phyloP scores from a whole-genome alignment of 1,140 invertebrate species.

The Hylyphantes graminicola region DNA sequence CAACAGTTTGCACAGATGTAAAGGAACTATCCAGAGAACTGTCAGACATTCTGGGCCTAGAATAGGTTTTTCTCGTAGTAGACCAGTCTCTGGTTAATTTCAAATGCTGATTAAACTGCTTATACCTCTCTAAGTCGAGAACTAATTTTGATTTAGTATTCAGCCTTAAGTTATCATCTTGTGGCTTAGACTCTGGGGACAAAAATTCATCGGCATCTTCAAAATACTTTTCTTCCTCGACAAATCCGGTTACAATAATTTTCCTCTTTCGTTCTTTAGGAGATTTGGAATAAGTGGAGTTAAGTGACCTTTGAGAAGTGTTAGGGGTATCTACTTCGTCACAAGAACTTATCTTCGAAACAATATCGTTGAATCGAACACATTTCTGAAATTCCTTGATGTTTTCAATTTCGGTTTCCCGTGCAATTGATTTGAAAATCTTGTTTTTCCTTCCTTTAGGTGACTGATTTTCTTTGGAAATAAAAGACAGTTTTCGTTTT shows the following conservation, averaged over 20 bases:
- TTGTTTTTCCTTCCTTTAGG: background rate
- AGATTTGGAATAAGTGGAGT: background rate
- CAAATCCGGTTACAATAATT: constrained; percentile 19
- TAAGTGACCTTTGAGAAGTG: background rate
- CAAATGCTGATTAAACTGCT: constrained; percentile 31
- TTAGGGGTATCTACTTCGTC: background rate
- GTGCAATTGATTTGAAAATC: constrained; percentile 12
- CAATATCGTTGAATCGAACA: constrained; percentile 36
- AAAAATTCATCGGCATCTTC: background rate
- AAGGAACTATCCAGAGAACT: constrained; percentile 14
- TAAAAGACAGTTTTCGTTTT: background rate
- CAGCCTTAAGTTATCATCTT: background rate
- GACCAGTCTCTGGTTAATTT: constrained; percentile 37
- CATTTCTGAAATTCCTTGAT: constrained; percentile 29
- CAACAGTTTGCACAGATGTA: constrained; percentile 4
- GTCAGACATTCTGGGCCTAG: constrained; percentile 5
- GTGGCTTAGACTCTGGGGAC: background rate
- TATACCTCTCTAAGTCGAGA: constrained; percentile 24
- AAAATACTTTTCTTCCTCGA: constrained; percentile 33
- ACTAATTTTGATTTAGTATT: constrained; percentile 31
- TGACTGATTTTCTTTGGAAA: constrained; percentile 26
- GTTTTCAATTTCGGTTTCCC: constrained; percentile 16
- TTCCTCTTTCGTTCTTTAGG: constrained; percentile 11
- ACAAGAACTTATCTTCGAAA: constrained; percentile 22
- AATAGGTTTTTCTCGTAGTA: constrained; percentile 36